phyloP scores from a whole-genome alignment of 2,797 vertebrate genomes.

The Stomatorhinus walkeri region DNA sequence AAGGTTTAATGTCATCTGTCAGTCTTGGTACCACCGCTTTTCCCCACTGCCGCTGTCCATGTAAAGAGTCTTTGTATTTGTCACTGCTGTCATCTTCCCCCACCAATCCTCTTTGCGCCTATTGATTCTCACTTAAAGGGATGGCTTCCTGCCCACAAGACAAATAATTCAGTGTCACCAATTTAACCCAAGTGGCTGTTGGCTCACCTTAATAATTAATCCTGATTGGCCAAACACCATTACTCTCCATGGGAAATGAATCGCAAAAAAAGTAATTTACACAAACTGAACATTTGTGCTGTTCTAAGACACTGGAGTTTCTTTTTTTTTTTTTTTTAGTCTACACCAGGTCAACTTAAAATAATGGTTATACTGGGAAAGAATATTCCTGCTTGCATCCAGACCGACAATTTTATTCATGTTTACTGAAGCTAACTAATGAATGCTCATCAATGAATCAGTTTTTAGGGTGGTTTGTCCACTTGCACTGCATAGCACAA shows the following conservation, averaged over 20 bases:
- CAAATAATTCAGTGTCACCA: neutral
- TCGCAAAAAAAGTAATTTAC: neutral
- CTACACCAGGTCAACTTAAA: neutral
- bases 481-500: conserved; percentile 36
- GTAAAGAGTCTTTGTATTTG: neutral
- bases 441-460: conserved; percentile 30
- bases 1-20: neutral
- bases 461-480: conserved; percentile 22
- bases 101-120: neutral
- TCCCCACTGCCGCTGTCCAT: neutral
- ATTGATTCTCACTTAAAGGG: conserved; percentile 17
- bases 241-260: neutral
- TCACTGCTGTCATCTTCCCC: neutral
- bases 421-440: conserved; percentile 21
- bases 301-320: neutral
- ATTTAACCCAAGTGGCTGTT: conserved; percentile 4
- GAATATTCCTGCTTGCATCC: neutral
- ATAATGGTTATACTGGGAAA: neutral
- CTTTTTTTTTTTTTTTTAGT: neutral
- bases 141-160: neutral
- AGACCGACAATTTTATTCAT: neutral
- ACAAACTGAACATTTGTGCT: neutral
- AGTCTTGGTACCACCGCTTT: neutral
- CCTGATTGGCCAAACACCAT: neutral
- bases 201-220: conserved; percentile 14